Conservation (phyloP, 2,113 vertebrate genomes). For the Caranx melampygus region DNA sequence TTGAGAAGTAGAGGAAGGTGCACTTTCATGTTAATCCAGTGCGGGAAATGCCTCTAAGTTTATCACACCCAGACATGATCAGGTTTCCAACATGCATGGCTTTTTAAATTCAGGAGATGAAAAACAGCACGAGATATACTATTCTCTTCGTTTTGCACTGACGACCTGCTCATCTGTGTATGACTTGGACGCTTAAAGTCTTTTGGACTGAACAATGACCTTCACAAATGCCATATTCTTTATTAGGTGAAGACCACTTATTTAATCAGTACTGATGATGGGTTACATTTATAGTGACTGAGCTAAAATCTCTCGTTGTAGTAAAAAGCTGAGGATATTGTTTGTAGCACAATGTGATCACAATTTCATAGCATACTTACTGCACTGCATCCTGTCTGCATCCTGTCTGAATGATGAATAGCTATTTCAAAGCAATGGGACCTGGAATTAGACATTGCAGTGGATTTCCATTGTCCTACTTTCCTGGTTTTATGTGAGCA, state of each 20-base stretch:
- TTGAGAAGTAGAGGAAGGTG: constrained; percentile 43
- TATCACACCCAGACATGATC: constrained; percentile 7
- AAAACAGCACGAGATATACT: constrained; percentile 8
- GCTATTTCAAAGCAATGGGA: constrained; percentile 30
- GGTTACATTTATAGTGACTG: constrained; percentile 34
- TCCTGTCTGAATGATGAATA: constrained; percentile 25
- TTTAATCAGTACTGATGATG: constrained; percentile 43
- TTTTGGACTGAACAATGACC: constrained; percentile 17
- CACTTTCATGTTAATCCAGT: constrained; percentile 40
- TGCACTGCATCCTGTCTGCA: constrained; percentile 9
- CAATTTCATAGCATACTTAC: constrained; percentile 22
- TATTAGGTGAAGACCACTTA: constrained; percentile 26
- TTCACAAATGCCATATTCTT: constrained; percentile 35
- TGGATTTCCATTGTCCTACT: neutral
- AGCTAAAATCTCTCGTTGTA: constrained; percentile 29
- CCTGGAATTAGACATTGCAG: neutral
- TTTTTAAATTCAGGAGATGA: constrained; percentile 40
- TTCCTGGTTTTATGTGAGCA: constrained; percentile 9
- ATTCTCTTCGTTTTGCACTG: constrained; percentile 29
- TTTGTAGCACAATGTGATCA: constrained; percentile 24
- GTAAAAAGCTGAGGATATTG: constrained; percentile 39
- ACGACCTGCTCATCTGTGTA: constrained; percentile 32
- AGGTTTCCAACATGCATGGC: constrained; percentile 18
- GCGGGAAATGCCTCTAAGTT: constrained; percentile 19
- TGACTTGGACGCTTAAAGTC: constrained; percentile 3